Evolutionary conservation across 2,888 invertebrate genomes (phyloP).

Genomic region (Tachystola acroxantha): DNA sequence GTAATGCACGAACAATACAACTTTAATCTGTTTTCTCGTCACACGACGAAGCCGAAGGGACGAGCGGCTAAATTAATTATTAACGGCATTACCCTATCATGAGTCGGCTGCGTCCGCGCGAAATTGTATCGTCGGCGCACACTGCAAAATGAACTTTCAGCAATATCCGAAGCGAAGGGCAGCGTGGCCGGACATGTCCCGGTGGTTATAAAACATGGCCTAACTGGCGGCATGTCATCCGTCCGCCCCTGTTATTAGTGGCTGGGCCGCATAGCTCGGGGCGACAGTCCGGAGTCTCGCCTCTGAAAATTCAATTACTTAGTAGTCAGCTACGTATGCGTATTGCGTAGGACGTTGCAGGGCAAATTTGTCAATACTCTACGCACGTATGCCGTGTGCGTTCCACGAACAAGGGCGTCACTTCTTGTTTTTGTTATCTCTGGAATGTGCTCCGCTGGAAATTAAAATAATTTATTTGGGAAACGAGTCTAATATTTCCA

Average conservation of each 20-base stretch:
- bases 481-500: conserved; percentile 8
- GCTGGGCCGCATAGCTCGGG: conserved; percentile 25
- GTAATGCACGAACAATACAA: background rate
- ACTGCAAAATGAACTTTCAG: conserved; percentile 35
- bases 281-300: conserved; percentile 37
- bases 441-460: conserved; percentile 8
- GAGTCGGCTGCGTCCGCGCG: conserved; percentile 25
- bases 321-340: conserved; percentile 44
- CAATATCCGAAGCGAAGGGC: conserved; percentile 28
- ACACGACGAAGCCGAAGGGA: conserved; percentile 11
- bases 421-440: conserved; percentile 3
- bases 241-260: conserved; percentile 44
- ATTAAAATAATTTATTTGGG: conserved; percentile 17
- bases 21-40: conserved; percentile 17
- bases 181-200: conserved; percentile 23
- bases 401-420: conserved; percentile 1
- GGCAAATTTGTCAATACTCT: conserved; percentile 38
- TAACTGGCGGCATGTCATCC: conserved; percentile 44
- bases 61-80: conserved; percentile 43
- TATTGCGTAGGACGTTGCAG: conserved; percentile 39
- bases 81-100: conserved; percentile 37
- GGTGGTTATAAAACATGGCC: conserved; percentile 41
- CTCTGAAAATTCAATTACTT: conserved; percentile 68
- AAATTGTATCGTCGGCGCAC: conserved; percentile 30
- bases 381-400: conserved; percentile 30